Base-by-base conservation (phyloP, 2,113 vertebrate genomes). In the Megaptera novaeangliae region DNA sequence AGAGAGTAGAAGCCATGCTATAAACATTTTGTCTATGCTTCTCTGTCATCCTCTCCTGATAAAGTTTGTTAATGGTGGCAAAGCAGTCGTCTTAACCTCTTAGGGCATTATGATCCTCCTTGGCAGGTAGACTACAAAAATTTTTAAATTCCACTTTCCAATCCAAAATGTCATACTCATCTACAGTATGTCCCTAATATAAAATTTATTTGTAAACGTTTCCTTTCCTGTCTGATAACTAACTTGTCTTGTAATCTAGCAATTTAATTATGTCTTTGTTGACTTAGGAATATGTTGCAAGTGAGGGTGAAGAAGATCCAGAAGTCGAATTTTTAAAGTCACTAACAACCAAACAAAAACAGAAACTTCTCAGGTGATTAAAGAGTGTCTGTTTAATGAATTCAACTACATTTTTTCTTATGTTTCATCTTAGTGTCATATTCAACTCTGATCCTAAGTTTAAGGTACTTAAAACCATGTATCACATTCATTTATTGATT, bases 281-380 rank as follows among this genome's bases (percentile, higher is more conserved):
- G 71, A 89, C 64, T 12, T 95, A 99, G 99, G 99, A 99, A 69
- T 99, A 99, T 97, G 99, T 99, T 91, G 99, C 99, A 96, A 99
- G 99, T 97, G 99, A 99, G 49, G 99, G 99, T 95, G 99, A 99
- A 85, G 99, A 99, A 4, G 99, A 99, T 98, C 99, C 99, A 49
- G 99, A 99, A 98, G 99, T 99, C 49, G 99, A 99, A 97, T 99
- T 99, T 98, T 98, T 99, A 96, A 99, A 99, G 98, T 99, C 99
- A 18, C 98, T 99, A 83, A 99, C 99, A 25, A 99, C 99, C 64
- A 99, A 99, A 96, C 99, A 99, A 96, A 99, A 99, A 95, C 99
- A 99, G 98, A 99, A 99, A 96, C 99, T 99, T 55, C 99, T 99
- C 97, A 99, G 99, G 99, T 99, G 98, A 88, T 94, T 88, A 59